Evolutionary conservation across 2,113 vertebrate genomes (phyloP).

Genomic region (Hystrix cristata): DNA sequence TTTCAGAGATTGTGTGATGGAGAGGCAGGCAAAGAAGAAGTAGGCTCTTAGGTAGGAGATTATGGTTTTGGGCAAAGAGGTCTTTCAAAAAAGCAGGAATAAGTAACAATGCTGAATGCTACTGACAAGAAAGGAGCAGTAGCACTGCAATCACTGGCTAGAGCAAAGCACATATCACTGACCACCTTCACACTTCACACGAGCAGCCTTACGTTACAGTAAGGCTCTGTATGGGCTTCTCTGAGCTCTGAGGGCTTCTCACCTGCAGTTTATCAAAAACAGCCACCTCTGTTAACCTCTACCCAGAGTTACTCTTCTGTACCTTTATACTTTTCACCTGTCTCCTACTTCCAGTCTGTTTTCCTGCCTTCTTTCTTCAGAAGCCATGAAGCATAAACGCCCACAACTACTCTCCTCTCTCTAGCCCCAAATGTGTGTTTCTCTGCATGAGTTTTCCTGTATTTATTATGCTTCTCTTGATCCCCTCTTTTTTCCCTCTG

Average conservation of each 20-base stretch:
- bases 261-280: rapidly evolving
- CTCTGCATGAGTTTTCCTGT: rapidly evolving
- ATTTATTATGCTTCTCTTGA: rapidly evolving
- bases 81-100: background rate
- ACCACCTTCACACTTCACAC: rapidly evolving
- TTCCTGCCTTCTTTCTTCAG: background rate
- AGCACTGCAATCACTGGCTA: rapidly evolving
- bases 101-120: background rate
- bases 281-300: background rate
- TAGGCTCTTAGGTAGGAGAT: background rate
- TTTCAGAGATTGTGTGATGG: background rate
- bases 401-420: too few species aligned
- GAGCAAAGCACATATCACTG: rapidly evolving
- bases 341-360: background rate
- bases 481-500: background rate
- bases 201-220: too few species aligned
- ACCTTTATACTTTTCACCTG: too few species aligned
- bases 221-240: too few species aligned
- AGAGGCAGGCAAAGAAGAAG: background rate
- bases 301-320: background rate
- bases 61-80: background rate
- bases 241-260: background rate
- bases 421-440: background rate
- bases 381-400: rapidly evolving
- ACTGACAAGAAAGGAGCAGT: background rate